These are phyloP conservation scores for Tamandua tetradactyla DNA, from an alignment of 2,797 vertebrate genomes.

Conservation along the genomic window DNA sequence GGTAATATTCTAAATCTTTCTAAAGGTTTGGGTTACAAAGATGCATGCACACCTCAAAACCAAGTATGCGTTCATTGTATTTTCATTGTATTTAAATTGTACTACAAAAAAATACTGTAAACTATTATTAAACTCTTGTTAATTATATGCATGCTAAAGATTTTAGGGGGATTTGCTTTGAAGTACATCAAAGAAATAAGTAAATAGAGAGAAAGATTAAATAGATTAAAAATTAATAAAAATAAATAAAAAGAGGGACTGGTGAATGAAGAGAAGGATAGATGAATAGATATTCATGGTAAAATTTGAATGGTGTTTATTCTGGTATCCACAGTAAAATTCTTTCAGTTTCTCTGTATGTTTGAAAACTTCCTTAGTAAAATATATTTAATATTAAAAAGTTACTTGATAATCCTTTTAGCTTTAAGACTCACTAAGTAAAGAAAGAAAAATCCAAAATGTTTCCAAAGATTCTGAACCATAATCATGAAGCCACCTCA, in stretches of 20 bases:
- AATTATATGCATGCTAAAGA: background rate
- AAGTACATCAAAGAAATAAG: background rate
- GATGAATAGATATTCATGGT: background rate
- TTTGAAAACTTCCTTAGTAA: conserved; percentile 27
- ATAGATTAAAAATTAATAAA: background rate
- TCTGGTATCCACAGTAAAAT: background rate
- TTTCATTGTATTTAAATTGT: background rate
- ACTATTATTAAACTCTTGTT: background rate
- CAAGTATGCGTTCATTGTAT: background rate
- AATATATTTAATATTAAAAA: background rate
- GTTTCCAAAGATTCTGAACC: background rate
- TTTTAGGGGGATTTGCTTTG: background rate
- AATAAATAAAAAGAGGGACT: background rate
- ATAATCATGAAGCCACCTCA: background rate
- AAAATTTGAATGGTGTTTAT: background rate
- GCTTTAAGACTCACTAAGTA: background rate
- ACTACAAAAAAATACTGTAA: background rate
- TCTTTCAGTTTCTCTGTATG: background rate
- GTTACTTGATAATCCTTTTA: background rate
- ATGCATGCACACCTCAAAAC: background rate
- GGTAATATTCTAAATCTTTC: background rate
- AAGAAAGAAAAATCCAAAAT: background rate
- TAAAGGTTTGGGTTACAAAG: background rate
- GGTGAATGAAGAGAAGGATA: background rate
- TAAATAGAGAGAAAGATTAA: background rate